phyloP scores from a whole-genome alignment of 2,888 invertebrate genomes.

The Drosophila lutescens region DNA sequence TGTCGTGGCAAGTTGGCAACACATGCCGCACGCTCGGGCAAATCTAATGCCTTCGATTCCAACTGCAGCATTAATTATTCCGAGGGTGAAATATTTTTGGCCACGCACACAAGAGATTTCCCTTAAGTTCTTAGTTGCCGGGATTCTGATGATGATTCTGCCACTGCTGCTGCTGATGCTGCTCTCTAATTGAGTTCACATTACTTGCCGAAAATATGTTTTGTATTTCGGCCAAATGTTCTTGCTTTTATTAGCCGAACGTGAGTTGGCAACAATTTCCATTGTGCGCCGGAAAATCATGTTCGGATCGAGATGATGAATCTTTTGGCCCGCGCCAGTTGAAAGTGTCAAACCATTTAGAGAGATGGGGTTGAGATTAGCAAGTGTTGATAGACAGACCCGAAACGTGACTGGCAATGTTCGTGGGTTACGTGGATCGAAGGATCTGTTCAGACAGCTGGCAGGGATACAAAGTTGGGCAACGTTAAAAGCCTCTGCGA shows the following conservation, averaged over 20 bases:
- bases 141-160: slow-evolving; percentile 6
- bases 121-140: slow-evolving; percentile 1
- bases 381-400: slow-evolving; percentile 52
- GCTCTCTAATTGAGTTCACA: slow-evolving; percentile 75
- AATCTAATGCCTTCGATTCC: slow-evolving; percentile 40
- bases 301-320: slow-evolving; percentile 37
- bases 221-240: slow-evolving; percentile 61
- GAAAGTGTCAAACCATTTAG: slow-evolving; percentile 63
- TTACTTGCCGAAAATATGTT: slow-evolving; percentile 71
- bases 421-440: slow-evolving; percentile 32
- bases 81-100: slow-evolving; percentile 36
- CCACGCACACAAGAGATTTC: slow-evolving; percentile 39
- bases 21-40: slow-evolving; percentile 37
- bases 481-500: slow-evolving; percentile 17
- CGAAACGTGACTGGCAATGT: slow-evolving; percentile 45
- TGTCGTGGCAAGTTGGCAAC: slow-evolving; percentile 39
- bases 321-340: slow-evolving; percentile 39
- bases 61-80: slow-evolving; percentile 38
- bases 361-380: slow-evolving; percentile 52
- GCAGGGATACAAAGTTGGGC: slow-evolving; percentile 34
- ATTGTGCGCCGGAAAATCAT: slow-evolving; percentile 33
- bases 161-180: slow-evolving; percentile 14
- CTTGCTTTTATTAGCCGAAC: slow-evolving; percentile 72
- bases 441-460: slow-evolving; percentile 27
- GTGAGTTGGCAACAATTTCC: slow-evolving; percentile 70